Conservation (phyloP, 2,113 vertebrate genomes). For the Pteropus alecto region DNA sequence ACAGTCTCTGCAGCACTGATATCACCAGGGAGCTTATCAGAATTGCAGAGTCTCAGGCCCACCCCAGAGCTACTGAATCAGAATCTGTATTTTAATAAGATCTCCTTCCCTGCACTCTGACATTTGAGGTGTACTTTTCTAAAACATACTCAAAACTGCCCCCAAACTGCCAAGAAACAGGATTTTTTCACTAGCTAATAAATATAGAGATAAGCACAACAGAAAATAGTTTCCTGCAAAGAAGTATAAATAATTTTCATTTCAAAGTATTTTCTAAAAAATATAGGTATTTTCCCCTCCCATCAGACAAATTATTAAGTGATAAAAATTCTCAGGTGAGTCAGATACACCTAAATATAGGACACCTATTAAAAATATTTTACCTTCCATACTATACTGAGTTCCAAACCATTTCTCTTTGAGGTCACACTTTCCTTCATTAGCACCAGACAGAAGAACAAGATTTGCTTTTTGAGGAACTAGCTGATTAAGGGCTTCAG, state of each 20-base stretch:
- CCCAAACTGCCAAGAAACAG: neutral
- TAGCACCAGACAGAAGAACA: slow-evolving; percentile 93
- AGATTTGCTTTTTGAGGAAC: slow-evolving; percentile 94
- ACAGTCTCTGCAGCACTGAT: neutral
- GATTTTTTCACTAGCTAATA: neutral
- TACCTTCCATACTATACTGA: slow-evolving; percentile 95
- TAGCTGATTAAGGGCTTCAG: slow-evolving; percentile 89
- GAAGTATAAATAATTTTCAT: slow-evolving; percentile 40
- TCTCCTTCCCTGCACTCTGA: neutral
- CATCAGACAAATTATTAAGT: slow-evolving; percentile 41
- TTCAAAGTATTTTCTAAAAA: slow-evolving; percentile 35
- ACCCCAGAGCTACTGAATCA: neutral
- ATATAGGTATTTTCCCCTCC: neutral
- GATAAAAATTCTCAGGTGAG: slow-evolving; percentile 15
- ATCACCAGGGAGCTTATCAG: neutral
- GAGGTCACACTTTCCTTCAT: slow-evolving; percentile 92
- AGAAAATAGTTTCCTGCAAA: slow-evolving; percentile 29
- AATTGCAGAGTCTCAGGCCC: neutral
- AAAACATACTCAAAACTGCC: slow-evolving; percentile 19
- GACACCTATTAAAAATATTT: slow-evolving; percentile 13
- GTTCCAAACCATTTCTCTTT: slow-evolving; percentile 98
- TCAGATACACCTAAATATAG: neutral
- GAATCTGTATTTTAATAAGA: neutral
- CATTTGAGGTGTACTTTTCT: neutral
- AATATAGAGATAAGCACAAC: neutral